phyloP scores from a whole-genome alignment of 2,888 invertebrate species.

The Diploptera punctata region DNA sequence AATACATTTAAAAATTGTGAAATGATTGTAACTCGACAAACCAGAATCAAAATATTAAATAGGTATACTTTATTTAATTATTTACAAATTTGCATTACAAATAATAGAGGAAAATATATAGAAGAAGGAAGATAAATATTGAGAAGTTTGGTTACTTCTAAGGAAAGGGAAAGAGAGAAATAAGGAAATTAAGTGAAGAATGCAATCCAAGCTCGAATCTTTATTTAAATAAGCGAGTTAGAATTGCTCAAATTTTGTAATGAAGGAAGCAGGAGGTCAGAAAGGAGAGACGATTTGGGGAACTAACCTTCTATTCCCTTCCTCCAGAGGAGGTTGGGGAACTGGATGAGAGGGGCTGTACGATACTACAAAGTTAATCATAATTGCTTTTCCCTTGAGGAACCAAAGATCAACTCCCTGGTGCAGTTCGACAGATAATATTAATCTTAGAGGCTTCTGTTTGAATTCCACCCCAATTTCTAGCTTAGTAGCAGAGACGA shows the following conservation, averaged over 20 bases:
- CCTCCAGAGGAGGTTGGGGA: not conserved
- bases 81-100: too few species aligned
- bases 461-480: constrained; percentile 13
- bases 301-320: too few species aligned
- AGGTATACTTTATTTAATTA: too few species aligned
- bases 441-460: constrained; percentile 11
- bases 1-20: too few species aligned
- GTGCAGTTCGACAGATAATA: constrained; percentile 19
- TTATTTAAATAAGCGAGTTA: constrained; percentile 13
- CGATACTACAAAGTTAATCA: constrained; percentile 20
- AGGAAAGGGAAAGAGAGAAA: too few species aligned
- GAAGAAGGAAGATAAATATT: too few species aligned
- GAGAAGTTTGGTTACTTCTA: too few species aligned
- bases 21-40: too few species aligned
- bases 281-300: not conserved
- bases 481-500: not conserved
- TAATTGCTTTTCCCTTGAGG: constrained; percentile 20
- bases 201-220: too few species aligned
- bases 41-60: too few species aligned
- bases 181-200: too few species aligned
- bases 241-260: constrained; percentile 6
- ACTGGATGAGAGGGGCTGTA: not conserved
- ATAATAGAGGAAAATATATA: too few species aligned
- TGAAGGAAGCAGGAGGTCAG: not conserved
- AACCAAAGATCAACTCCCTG: constrained; percentile 17